Conservation (phyloP, 2,888 invertebrate genomes). For the Hypomecis atomaria region DNA sequence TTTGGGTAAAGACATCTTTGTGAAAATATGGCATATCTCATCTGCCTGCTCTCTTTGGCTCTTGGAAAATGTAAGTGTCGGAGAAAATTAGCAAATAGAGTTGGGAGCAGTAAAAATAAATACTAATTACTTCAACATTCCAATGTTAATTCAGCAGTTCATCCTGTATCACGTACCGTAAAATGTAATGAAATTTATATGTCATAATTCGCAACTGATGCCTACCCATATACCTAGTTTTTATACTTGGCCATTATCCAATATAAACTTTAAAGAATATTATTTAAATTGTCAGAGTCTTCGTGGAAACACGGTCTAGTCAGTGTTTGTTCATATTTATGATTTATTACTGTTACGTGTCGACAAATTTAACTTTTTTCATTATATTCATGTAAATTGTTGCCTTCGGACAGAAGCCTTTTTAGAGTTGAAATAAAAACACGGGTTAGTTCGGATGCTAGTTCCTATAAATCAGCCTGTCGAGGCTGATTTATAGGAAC, state of each 20-base stretch:
- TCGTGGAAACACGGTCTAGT: conserved; percentile 40
- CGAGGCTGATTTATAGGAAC: not conserved
- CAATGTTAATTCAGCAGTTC: conserved; percentile 11
- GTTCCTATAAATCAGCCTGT: too few species aligned
- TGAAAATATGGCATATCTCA: too few species aligned
- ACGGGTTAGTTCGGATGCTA: conserved; percentile 6
- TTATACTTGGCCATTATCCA: conserved; percentile 57
- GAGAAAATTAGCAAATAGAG: too few species aligned
- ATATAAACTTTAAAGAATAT: conserved; percentile 49
- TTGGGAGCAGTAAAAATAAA: not conserved
- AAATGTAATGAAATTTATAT: conserved; percentile 35
- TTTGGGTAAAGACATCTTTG: too few species aligned
- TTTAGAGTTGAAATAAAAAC: conserved; percentile 8
- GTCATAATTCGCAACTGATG: conserved; percentile 45
- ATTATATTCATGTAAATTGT: conserved; percentile 20
- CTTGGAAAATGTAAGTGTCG: too few species aligned
- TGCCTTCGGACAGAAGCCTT: conserved; percentile 7
- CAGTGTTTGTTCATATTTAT: conserved; percentile 40
- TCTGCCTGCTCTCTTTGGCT: too few species aligned
- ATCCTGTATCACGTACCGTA: conserved; percentile 12
- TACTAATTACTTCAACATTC: conserved; percentile 10
- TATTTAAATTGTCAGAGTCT: conserved; percentile 51
- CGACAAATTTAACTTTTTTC: conserved; percentile 35
- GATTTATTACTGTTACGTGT: conserved; percentile 42
- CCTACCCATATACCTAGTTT: conserved; percentile 45